Evolutionary conservation across 2,113 vertebrate species (phyloP).

Genomic region (Noturus placidus): DNA sequence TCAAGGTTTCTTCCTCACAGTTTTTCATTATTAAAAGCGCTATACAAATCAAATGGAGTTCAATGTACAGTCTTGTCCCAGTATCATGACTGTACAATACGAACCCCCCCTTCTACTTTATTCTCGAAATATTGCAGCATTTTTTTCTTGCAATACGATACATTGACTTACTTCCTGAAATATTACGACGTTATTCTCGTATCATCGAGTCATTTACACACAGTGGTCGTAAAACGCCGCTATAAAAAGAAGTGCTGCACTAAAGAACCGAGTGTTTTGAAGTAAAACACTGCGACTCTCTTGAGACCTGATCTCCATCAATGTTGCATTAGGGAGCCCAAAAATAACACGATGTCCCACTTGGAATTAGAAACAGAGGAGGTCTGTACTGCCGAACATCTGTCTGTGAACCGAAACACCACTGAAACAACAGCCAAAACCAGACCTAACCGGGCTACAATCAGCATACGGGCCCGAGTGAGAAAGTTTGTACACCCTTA

Average conservation of each 20-base stretch:
- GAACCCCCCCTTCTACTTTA: neutral
- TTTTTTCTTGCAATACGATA: neutral
- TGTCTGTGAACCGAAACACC: neutral
- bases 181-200: neutral
- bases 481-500: neutral
- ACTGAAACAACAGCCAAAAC: neutral
- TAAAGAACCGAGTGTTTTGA: neutral
- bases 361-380: slow-evolving; percentile 40
- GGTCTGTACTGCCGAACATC: neutral
- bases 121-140: neutral
- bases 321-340: slow-evolving; percentile 69
- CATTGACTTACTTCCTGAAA: neutral
- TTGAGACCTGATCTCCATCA: slow-evolving; percentile 63
- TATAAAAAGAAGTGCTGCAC: neutral
- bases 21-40: too few species aligned
- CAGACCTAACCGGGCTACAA: neutral
- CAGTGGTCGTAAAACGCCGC: neutral
- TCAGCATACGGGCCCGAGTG: neutral
- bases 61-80: neutral
- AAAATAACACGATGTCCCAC: slow-evolving; percentile 69
- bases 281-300: slow-evolving; percentile 54
- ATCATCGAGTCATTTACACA: neutral
- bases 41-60: too few species aligned
- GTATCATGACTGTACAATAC: neutral
- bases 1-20: too few species aligned